These are phyloP conservation scores for Zaprionus lineosus DNA, from an alignment of 2,888 invertebrate genomes.

Conservation along the genomic window DNA sequence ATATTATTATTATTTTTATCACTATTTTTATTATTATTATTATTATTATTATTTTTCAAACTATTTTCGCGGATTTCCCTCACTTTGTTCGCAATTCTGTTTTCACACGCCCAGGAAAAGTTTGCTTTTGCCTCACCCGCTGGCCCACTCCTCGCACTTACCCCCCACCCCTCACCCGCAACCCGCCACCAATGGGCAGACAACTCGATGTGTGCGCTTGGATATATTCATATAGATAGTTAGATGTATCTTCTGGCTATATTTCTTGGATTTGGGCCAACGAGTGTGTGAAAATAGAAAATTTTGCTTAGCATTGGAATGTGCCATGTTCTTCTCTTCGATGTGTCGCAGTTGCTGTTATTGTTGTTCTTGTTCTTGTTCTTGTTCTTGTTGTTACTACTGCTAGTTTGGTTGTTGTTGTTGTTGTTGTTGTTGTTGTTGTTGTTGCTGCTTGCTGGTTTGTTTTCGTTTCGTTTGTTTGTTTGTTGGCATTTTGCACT, in stretches of 20 bases:
- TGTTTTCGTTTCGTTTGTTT: conserved; percentile 50
- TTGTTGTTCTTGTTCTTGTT: conserved; percentile 20
- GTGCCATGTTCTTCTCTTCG: conserved; percentile 62
- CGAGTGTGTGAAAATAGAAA: conserved; percentile 78
- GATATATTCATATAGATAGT: conserved; percentile 49
- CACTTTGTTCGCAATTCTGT: conserved; percentile 30
- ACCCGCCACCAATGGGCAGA: background rate
- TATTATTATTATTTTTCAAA: conserved; percentile 33
- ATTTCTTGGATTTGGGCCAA: conserved; percentile 77
- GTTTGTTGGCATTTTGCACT: conserved; percentile 53
- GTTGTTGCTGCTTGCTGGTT: conserved; percentile 18
- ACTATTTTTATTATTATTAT: conserved; percentile 25
- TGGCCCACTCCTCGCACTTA: too few species aligned
- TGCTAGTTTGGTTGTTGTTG: conserved; percentile 13
- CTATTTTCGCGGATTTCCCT: conserved; percentile 61
- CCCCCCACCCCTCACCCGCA: background rate
- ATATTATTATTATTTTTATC: conserved; percentile 26
- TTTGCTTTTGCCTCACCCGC: conserved; percentile 2
- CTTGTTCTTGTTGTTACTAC: conserved; percentile 7
- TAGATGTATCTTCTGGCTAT: conserved; percentile 52
- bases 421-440: conserved; percentile 13
- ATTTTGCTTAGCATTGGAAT: conserved; percentile 70
- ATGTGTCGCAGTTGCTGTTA: conserved; percentile 36
- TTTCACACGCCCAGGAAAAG: conserved; percentile 28
- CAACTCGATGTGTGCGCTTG: conserved; percentile 1